These are phyloP conservation scores for Ostrea edulis DNA, from an alignment of 1,140 invertebrate genomes.

Conservation along the genomic window DNA sequence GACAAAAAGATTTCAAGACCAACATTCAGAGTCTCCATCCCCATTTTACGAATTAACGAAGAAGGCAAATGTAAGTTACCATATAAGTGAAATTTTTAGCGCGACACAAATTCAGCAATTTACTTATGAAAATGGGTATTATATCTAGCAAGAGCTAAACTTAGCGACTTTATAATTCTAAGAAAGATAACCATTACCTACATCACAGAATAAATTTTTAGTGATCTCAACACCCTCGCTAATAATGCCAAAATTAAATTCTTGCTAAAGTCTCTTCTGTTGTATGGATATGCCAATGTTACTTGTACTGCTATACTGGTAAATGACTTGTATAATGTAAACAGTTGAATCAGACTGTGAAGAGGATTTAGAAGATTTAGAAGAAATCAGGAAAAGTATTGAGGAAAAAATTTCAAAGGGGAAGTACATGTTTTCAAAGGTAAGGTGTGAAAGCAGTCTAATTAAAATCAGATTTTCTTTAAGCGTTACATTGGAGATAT, in stretches of 20 bases:
- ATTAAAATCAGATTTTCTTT: too few species aligned
- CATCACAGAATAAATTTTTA: too few species aligned
- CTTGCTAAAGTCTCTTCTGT: background rate
- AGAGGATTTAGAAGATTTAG: background rate
- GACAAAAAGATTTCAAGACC: background rate
- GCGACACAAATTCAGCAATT: too few species aligned
- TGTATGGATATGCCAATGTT: background rate
- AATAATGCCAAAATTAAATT: too few species aligned
- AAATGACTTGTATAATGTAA: background rate
- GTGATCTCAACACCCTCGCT: too few species aligned
- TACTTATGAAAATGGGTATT: too few species aligned
- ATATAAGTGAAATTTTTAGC: too few species aligned
- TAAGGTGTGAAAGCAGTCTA: too few species aligned
- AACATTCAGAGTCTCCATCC: background rate
- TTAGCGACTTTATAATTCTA: too few species aligned
- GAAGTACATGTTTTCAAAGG: conserved; percentile 4
- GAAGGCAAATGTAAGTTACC: background rate
- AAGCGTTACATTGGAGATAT: background rate
- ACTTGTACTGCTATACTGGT: background rate
- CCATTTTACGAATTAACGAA: background rate
- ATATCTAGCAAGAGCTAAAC: too few species aligned
- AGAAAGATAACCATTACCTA: too few species aligned
- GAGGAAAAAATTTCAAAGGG: conserved; percentile 38
- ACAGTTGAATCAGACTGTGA: conserved; percentile 11
- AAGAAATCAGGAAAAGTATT: conserved; percentile 43